Evolutionary conservation across 2,888 invertebrate species (phyloP).

Genomic region (Meloe dianella): DNA sequence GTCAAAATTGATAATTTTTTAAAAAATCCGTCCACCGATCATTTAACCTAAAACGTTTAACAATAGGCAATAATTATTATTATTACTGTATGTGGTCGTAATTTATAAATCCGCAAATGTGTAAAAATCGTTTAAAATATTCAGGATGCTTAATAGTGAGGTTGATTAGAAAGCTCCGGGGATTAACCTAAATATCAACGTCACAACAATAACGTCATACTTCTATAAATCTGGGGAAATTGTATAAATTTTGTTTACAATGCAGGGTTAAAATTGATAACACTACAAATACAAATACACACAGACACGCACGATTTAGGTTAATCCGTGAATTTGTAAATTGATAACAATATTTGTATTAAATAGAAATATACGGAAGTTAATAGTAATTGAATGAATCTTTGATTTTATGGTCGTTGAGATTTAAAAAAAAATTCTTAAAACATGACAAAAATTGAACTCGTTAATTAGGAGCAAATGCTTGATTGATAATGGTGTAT

Average conservation of each 20-base stretch:
- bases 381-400: too few relatives aligned
- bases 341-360: constrained; percentile 19
- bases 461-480: neutral
- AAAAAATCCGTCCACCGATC: neutral
- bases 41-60: neutral
- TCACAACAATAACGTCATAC: neutral
- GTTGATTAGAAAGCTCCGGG: neutral
- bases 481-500: constrained; percentile 15
- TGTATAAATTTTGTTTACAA: constrained; percentile 25
- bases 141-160: neutral
- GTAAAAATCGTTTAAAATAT: neutral
- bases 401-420: too few relatives aligned
- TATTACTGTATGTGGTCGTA: neutral
- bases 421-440: neutral
- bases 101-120: neutral
- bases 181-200: neutral
- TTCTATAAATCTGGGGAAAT: neutral
- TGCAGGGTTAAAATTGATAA: constrained; percentile 26
- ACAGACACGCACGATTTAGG: constrained; percentile 18
- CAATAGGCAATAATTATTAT: neutral
- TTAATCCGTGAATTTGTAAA: constrained; percentile 29
- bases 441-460: neutral
- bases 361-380: constrained; percentile 20
- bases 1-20: neutral
- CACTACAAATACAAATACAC: constrained; percentile 13